Percentiles rank a stretch among this genome's conserved stretches.
Evolutionary conservation across 1,140 invertebrate genomes (phyloP).

Genomic region (Drosophila triauraria): DNA sequence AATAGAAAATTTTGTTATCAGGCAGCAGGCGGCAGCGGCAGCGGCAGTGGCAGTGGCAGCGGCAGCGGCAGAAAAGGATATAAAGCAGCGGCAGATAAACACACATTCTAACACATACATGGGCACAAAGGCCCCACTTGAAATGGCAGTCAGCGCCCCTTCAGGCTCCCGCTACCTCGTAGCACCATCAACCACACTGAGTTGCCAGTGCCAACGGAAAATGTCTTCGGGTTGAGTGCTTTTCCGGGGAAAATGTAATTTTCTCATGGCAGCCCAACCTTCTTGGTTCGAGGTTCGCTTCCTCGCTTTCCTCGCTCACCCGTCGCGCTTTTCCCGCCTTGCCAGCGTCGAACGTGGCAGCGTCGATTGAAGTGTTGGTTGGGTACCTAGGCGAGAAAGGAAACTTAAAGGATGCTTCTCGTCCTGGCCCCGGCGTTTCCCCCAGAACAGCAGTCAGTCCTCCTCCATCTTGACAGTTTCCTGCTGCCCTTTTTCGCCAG

Average conservation of each 20-base stretch:
- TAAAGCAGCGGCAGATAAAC: slow-evolving; percentile 63
- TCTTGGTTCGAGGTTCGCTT: slow-evolving; percentile 20
- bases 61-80: slow-evolving; percentile 76
- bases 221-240: slow-evolving; percentile 84
- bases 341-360: slow-evolving; percentile 70
- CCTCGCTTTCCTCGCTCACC: slow-evolving; percentile 14
- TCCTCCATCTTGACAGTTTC: slow-evolving; percentile 62
- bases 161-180: not conserved
- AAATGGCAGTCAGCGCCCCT: slow-evolving; percentile 56
- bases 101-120: slow-evolving; percentile 49
- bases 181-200: slow-evolving; percentile 33
- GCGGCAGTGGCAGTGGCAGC: slow-evolving; percentile 36
- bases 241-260: slow-evolving; percentile 84
- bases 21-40: slow-evolving; percentile 47
- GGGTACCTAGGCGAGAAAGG: slow-evolving; percentile 75
- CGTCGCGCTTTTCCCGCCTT: slow-evolving; percentile 37
- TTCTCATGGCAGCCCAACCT: slow-evolving; percentile 78
- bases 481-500: slow-evolving; percentile 80
- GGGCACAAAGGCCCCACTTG: slow-evolving; percentile 63
- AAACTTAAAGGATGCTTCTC: slow-evolving; percentile 78
- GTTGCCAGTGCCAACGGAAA: slow-evolving; percentile 81
- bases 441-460: slow-evolving; percentile 14
- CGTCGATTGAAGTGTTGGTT: slow-evolving; percentile 74
- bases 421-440: slow-evolving; percentile 6
- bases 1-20: slow-evolving; percentile 85